Conservation (phyloP, 2,888 invertebrate genomes). For the Gerosis bhagava region DNA sequence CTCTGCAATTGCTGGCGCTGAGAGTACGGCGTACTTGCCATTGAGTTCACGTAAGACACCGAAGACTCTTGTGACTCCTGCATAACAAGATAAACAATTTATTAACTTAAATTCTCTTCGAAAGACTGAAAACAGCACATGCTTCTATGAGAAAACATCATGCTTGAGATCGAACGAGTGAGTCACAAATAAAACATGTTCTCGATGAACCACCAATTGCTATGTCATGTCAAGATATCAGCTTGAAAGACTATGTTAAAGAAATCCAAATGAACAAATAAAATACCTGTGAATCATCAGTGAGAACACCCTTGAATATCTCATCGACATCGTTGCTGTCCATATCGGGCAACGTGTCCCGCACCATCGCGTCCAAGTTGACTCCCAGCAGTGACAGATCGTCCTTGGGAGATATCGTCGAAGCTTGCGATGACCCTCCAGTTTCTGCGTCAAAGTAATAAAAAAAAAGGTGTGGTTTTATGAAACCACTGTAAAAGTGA, state of each 20-base stretch:
- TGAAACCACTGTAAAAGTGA: no score
- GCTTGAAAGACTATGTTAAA: no score
- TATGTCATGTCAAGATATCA: no score
- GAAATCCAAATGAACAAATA: no score
- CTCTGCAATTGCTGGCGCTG: conserved; percentile 71
- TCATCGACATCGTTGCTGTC: conserved; percentile 96
- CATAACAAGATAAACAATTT: neutral
- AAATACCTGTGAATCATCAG: conserved; percentile 88
- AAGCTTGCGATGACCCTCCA: conserved; percentile 62
- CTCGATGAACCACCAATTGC: no score
- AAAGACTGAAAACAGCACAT: no score
- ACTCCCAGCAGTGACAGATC: conserved; percentile 75
- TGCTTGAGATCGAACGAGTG: no score
- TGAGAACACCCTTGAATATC: conserved; percentile 94
- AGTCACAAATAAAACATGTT: no score
- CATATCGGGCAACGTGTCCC: conserved; percentile 90
- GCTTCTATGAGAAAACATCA: no score
- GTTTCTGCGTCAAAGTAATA: no score
- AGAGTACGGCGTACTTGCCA: conserved; percentile 65
- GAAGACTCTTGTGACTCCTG: conserved; percentile 90
- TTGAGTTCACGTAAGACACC: conserved; percentile 76
- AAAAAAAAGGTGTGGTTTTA: no score
- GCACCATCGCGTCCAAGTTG: conserved; percentile 88
- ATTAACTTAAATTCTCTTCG: no score
- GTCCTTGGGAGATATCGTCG: conserved; percentile 85